Base-by-base conservation (phyloP, 2,797 vertebrate genomes). In the Molothrus aeneus region DNA sequence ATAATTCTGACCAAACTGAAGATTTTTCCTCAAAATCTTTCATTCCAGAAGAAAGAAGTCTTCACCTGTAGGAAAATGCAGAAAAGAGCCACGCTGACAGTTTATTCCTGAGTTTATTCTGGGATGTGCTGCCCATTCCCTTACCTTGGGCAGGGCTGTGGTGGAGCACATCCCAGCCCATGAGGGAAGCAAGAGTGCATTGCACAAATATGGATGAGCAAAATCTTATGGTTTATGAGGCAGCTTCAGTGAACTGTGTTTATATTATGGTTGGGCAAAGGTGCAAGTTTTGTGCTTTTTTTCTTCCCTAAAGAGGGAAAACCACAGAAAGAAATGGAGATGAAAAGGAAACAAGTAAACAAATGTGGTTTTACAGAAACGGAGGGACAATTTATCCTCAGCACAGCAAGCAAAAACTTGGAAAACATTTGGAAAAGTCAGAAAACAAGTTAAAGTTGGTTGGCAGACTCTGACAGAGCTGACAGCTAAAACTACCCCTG, bases 361-460 rank as follows among this genome's bases (percentile, higher is more conserved):
- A 97, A 96, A 96, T 60, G 95, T 53, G 78, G 80, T 95, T 96
- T 97, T 91, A 60, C 75, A 96, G 63, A 96, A 95, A 85, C 82
- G 50, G 84, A 91, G 86, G 96, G 94, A 95, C 83, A 96, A 73
- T 93, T 96, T 91, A 95, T 90, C 93, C 78, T 94, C 87, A 79
- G 80, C 78, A 65, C 56, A 86, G 84, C 73, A 84, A 92, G 85
- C 31, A 74, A 82, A 93, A 95, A 93, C 94, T 97, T 89, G 92
- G 94, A 91, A 95, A 96, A 95, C 78, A 90, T 88, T 94, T 95
- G 90, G 92, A 95, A 96, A 97, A 97, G 95, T 92, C 89, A 95
- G 92, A 88, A 96, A 96, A 97, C 96, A 96, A 96, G 87, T 93
- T 96, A 92, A 95, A 95, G 84, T 94, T 96, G 93, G 93, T 96